Evolutionary conservation across 2,888 invertebrate genomes (phyloP).

Genomic region (Matsumyia berberina): DNA sequence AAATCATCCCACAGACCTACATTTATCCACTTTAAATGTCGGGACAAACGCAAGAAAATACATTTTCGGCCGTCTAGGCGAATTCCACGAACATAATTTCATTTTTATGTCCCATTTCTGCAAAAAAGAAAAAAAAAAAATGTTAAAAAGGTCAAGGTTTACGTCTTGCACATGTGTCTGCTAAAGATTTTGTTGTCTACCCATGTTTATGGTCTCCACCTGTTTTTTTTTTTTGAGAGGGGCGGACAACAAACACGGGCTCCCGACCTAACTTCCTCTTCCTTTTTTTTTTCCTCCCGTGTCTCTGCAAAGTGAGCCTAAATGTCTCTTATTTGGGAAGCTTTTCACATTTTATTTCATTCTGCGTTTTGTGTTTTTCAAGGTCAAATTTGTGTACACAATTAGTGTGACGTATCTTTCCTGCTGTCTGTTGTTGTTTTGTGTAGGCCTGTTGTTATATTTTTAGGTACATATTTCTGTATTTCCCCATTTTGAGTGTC

Average conservation of each 20-base stretch:
- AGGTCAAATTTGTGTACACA: slow-evolving; percentile 72
- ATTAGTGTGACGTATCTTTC: slow-evolving; percentile 68
- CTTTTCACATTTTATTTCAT: slow-evolving; percentile 45
- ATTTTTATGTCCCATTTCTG: slow-evolving; percentile 11
- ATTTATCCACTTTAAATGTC: slow-evolving; percentile 22
- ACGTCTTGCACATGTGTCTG: slow-evolving; percentile 22
- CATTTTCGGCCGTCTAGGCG: neutral
- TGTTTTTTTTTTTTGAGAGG: slow-evolving; percentile 9
- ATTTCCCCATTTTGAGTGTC: slow-evolving; percentile 23
- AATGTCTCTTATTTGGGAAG: slow-evolving; percentile 34
- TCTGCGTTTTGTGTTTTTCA: slow-evolving; percentile 31
- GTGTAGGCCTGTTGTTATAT: no score
- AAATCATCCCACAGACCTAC: slow-evolving; percentile 49
- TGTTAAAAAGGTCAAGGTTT: slow-evolving; percentile 71
- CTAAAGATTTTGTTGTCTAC: slow-evolving; percentile 42
- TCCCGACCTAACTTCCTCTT: slow-evolving; percentile 7
- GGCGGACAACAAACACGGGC: neutral
- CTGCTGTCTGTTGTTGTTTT: slow-evolving; percentile 31
- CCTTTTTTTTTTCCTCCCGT: slow-evolving; percentile 1
- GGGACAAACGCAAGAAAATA: neutral
- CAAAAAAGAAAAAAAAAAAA: slow-evolving; percentile 9
- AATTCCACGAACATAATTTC: slow-evolving; percentile 36
- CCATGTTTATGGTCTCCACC: slow-evolving; percentile 15
- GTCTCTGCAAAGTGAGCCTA: slow-evolving; percentile 29
- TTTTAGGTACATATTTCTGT: neutral